phyloP scores from a whole-genome alignment of 2,888 invertebrate species.

The Tetranychus truncatus region DNA sequence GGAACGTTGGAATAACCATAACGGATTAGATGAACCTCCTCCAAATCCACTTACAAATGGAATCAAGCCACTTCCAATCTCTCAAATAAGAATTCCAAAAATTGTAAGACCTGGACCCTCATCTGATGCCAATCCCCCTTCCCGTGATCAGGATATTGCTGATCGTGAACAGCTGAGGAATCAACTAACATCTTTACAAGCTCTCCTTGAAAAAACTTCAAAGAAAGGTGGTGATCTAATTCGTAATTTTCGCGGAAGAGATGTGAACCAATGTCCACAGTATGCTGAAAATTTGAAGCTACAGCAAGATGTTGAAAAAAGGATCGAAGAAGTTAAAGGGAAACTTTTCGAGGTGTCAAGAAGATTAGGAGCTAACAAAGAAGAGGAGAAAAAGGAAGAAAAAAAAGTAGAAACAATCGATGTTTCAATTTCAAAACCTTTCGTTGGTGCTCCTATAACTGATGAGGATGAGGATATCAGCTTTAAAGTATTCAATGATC shows the following conservation, averaged over 20 bases:
- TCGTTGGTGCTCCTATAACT: neutral
- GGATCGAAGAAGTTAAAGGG: conserved; percentile 10
- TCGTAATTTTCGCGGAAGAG: neutral
- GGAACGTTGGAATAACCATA: too few relatives aligned
- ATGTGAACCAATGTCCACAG: conserved; percentile 3
- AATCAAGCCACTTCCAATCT: neutral
- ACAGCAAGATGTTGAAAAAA: conserved; percentile 9
- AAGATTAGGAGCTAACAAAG: conserved; percentile 5
- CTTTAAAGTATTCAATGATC: conserved; percentile 7
- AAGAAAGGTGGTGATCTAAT: conserved; percentile 4
- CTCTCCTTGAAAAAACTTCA: neutral
- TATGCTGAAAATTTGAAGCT: conserved; percentile 4
- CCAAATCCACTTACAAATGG: neutral
- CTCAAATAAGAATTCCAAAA: neutral
- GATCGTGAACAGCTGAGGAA: neutral
- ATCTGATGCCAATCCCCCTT: neutral
- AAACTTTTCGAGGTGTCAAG: conserved; percentile 7
- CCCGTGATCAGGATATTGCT: neutral
- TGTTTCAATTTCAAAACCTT: neutral
- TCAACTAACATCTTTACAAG: neutral
- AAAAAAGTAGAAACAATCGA: neutral
- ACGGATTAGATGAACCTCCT: too few relatives aligned
- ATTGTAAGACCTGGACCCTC: neutral
- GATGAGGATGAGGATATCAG: neutral
- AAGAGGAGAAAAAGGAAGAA: neutral